Conservation (phyloP, 1,140 invertebrate genomes). For the Dendrolimus kikuchii region DNA sequence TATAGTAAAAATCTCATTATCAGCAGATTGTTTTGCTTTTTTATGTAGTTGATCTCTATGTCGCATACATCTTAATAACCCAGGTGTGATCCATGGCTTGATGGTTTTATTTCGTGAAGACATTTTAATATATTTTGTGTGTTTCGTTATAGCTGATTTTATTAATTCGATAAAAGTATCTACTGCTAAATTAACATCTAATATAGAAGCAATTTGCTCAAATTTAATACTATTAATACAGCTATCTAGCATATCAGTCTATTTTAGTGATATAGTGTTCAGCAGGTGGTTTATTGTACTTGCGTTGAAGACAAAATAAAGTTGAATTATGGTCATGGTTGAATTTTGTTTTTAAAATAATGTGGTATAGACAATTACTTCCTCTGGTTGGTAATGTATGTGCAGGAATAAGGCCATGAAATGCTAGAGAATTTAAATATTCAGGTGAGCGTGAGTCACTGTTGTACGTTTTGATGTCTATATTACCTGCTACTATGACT, state of each 20-base stretch:
- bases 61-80: not conserved
- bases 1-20: no score
- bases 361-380: constrained; percentile 3
- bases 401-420: constrained; percentile 1
- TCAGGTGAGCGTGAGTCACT: constrained; percentile 1
- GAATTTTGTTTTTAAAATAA: not conserved
- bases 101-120: not conserved
- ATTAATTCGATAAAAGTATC: not conserved
- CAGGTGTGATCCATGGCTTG: constrained; percentile 4
- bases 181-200: not conserved
- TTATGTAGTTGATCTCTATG: no score
- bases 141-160: not conserved
- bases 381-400: constrained; percentile 1
- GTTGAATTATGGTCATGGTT: not conserved
- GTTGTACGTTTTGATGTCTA: constrained; percentile 1
- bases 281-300: not conserved
- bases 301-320: not conserved
- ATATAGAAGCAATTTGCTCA: not conserved
- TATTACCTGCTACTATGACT: constrained; percentile 1
- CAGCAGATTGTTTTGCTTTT: no score
- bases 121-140: not conserved
- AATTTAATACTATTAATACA: not conserved
- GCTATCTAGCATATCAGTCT: not conserved
- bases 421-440: constrained; percentile 3
- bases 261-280: not conserved